Conservation (phyloP, 2,797 vertebrate species). For the Sparidentex hasta region DNA sequence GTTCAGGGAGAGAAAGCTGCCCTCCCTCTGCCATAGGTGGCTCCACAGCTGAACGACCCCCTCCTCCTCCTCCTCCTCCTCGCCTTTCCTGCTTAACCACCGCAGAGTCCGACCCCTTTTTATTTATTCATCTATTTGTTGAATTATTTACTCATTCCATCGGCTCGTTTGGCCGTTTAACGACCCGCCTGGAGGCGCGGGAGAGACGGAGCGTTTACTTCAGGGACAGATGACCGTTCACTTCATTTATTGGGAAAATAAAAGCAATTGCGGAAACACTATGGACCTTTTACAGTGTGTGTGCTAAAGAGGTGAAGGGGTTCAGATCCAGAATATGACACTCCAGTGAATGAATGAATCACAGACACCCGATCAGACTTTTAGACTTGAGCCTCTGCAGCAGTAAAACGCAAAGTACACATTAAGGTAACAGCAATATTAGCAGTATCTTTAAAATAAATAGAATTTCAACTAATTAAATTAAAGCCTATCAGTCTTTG, state of each 20-base stretch:
- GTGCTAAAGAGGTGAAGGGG: constrained; percentile 39
- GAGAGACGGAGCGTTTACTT: constrained; percentile 65
- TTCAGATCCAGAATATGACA: constrained; percentile 20
- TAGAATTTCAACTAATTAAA: not conserved
- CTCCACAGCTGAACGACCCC: constrained; percentile 86
- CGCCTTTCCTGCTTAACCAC: constrained; percentile 63
- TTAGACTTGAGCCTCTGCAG: too few species aligned
- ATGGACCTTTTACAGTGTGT: constrained; percentile 52
- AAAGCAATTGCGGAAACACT: constrained; percentile 58
- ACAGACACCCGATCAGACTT: too few species aligned
- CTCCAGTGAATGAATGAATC: constrained; percentile 1
- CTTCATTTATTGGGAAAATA: constrained; percentile 71
- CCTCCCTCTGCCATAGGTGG: constrained; percentile 93
- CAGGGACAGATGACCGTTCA: constrained; percentile 66
- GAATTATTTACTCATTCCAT: constrained; percentile 82
- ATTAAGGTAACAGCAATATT: too few species aligned
- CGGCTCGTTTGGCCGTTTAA: constrained; percentile 82
- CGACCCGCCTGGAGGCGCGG: constrained; percentile 84
- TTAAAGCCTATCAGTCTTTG: not conserved
- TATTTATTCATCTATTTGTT: constrained; percentile 85
- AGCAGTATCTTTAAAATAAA: not conserved
- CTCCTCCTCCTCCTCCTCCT: constrained; percentile 32
- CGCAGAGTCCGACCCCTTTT: constrained; percentile 72
- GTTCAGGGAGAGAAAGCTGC: constrained; percentile 84
- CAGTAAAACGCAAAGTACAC: too few species aligned